These are phyloP conservation scores for Strongylocentrotus purpuratus DNA, from an alignment of 35 echinoderm and acorn worm genomes.

Conservation along the genomic window DNA sequence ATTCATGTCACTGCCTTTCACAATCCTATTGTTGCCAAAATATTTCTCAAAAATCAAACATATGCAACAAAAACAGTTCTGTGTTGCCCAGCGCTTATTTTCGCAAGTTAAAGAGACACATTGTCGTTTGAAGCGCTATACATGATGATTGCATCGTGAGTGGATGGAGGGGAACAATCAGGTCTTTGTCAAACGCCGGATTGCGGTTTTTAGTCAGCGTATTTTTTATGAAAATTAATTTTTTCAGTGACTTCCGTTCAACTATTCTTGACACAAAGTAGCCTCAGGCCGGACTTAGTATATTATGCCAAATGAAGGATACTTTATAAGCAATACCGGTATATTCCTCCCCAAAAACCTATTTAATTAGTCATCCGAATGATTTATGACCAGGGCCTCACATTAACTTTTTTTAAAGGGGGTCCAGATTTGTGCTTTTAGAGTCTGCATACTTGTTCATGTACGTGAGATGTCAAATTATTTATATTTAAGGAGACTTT, in stretches of 20 bases:
- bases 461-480: too few species aligned
- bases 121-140: background rate
- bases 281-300: background rate
- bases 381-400: background rate
- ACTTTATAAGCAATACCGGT: background rate
- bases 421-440: too few species aligned
- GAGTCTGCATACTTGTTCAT: too few species aligned
- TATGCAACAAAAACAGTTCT: conserved; percentile 3
- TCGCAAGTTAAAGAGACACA: background rate
- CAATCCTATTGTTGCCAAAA: background rate
- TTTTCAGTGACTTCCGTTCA: conserved; percentile 5
- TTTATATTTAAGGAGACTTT: too few species aligned
- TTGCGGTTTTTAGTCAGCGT: background rate
- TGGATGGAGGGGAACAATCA: background rate
- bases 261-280: background rate
- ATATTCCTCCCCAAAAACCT: too few species aligned
- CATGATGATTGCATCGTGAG: background rate
- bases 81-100: background rate
- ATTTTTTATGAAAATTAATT: background rate
- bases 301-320: background rate
- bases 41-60: background rate
- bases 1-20: background rate
- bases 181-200: background rate
- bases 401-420: too few species aligned
- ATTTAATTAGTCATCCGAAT: background rate